Evolutionary conservation across 2,113 vertebrate genomes (phyloP), one percentile per base, ranked within the genome.

Genomic region (Atlantisia rogersi): DNA sequence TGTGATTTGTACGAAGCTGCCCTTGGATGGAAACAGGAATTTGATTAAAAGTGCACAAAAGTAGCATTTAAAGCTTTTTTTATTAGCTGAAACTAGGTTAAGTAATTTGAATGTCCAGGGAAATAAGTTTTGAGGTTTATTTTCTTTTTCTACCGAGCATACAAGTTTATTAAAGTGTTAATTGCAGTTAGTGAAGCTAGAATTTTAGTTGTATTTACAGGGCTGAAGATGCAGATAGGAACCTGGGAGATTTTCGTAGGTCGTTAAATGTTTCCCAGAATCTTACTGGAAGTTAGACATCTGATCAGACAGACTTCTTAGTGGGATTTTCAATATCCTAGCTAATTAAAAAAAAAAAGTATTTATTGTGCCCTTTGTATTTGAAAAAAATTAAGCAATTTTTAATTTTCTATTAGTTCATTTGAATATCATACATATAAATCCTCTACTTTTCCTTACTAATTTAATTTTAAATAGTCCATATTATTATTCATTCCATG

Each of bases 1-100:
- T 97, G 95, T 85, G 65, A 93, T 94, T 91, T 94, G n/a, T 89
- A 20, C 52, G 84, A 89, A 79, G 74, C 86, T 89, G 52, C 58
- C n/a, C 40, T 90, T 89, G 74, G 67, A 82, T 89, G 70, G 67
- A 89, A 94, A 50, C 39, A 80, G 55, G 65, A 79, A 67, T 92
- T 94, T 35, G 58, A 76, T 86, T 69, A 19, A 59, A 96, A 92
- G 59, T 84, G 48, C 44, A 86, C 26, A 79, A 28, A 86, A 76
- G 44, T 73, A 69, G 58, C 42, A 31, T 75, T 90, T 88, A 67
- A 83, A 77, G 40, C 11, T 62, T 52, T 56, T 62, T 32, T 86
- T 13, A 53, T 79, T 69, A 56, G 11, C 60, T 86, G 37, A 21
- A 90, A 40, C 11, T 31, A 59, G 32, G 53, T 86, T 60, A 42